Conservation (phyloP, 2,797 vertebrate genomes). For the Crocodylus rhombifer region DNA sequence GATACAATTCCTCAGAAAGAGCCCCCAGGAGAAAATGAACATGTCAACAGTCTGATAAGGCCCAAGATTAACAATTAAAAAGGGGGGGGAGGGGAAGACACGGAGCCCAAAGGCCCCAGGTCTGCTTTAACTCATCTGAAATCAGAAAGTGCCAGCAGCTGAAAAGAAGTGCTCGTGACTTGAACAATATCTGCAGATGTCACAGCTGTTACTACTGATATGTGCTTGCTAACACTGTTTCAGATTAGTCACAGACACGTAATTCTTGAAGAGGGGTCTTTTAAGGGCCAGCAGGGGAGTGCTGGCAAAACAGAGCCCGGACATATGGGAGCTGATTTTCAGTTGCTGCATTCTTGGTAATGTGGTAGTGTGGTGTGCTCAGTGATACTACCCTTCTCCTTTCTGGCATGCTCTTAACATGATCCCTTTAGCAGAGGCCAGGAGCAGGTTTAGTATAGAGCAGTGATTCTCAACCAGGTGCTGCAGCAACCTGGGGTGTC, state of each 20-base stretch:
- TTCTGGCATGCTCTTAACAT: not conserved
- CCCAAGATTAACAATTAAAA: not conserved
- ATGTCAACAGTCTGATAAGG: not conserved
- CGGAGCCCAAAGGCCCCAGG: not conserved
- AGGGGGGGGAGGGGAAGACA: not conserved
- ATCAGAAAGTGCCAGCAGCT: not conserved
- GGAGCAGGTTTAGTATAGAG: no score
- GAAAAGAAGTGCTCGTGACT: not conserved
- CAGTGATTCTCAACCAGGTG: no score
- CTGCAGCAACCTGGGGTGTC: no score
- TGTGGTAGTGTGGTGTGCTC: not conserved
- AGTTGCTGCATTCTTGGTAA: not conserved
- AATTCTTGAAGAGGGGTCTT: not conserved
- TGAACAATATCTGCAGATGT: not conserved
- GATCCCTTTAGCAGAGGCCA: not conserved
- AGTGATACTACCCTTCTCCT: not conserved
- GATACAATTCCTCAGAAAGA: not conserved
- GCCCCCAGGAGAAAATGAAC: slow-evolving; percentile 12
- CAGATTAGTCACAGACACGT: not conserved
- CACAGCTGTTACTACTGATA: not conserved
- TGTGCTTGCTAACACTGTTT: not conserved
- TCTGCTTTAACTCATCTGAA: not conserved
- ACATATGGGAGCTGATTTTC: not conserved
- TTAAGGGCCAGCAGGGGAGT: not conserved
- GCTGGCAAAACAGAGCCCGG: slow-evolving; percentile 5